phyloP scores from a whole-genome alignment of 2,113 vertebrate species.

The Microcebus murinus region DNA sequence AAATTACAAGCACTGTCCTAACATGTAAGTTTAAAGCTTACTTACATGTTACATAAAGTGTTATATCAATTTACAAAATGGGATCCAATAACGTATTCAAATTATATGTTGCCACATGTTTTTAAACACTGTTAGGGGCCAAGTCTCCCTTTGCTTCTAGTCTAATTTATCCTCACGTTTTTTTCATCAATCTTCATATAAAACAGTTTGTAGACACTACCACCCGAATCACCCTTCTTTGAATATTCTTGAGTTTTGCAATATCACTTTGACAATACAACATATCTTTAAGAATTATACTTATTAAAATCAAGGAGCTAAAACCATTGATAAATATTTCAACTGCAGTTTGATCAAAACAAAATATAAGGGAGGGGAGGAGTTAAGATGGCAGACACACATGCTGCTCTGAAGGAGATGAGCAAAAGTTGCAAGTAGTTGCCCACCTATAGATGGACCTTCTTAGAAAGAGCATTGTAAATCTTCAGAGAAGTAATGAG shows the following conservation, averaged over 20 bases:
- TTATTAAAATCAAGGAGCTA: slow-evolving; percentile 31
- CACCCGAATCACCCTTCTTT: not conserved
- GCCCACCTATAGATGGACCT: too few relatives aligned
- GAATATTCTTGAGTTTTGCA: not conserved
- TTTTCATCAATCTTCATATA: slow-evolving; percentile 18
- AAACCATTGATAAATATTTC: not conserved
- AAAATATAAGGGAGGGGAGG: not conserved
- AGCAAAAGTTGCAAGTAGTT: too few relatives aligned
- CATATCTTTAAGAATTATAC: not conserved
- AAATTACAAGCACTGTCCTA: slow-evolving; percentile 32
- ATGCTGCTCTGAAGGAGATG: too few relatives aligned
- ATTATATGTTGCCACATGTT: not conserved
- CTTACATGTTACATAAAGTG: not conserved
- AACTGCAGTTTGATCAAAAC: not conserved
- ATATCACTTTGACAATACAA: not conserved
- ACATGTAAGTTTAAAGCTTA: not conserved
- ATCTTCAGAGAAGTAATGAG: too few relatives aligned
- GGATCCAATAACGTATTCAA: not conserved
- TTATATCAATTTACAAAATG: not conserved
- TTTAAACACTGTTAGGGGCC: not conserved
- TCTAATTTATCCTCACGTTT: not conserved
- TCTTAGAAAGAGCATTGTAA: too few relatives aligned
- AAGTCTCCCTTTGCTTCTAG: not conserved
- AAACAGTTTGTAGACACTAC: not conserved
- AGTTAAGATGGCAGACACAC: too few relatives aligned